Evolutionary conservation across 2,113 vertebrate genomes (phyloP).

Genomic region (Galbula dea): DNA sequence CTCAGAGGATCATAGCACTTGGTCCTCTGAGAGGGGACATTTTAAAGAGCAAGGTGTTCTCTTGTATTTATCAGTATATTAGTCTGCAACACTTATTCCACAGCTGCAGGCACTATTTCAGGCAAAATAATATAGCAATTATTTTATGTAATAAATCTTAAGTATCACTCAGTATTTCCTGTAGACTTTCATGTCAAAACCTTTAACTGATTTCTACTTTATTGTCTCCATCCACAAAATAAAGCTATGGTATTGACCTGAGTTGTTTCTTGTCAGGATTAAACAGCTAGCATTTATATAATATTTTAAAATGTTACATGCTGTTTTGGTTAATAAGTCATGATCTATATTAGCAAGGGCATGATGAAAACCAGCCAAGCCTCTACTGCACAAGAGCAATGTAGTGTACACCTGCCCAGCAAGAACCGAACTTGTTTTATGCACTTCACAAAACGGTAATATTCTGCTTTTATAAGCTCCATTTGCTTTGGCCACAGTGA

Average conservation of each 20-base stretch:
- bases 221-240: not conserved
- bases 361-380: not conserved
- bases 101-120: not conserved
- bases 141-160: not conserved
- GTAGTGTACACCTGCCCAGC: not conserved
- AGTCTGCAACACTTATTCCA: not conserved
- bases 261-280: not conserved
- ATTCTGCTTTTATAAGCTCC: conserved; percentile 1
- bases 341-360: not conserved
- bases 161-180: not conserved
- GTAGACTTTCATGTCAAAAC: not conserved
- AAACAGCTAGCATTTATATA: not conserved
- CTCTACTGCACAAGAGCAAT: not conserved
- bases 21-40: not conserved
- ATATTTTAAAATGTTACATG: conserved; percentile 1
- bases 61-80: not conserved
- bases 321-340: conserved; percentile 22
- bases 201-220: not conserved
- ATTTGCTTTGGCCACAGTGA: not conserved
- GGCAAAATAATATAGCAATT: not conserved
- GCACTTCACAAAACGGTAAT: not conserved
- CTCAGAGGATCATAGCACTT: not conserved
- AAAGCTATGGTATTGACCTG: not conserved
- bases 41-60: not conserved
- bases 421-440: not conserved